Conservation (phyloP, 1,140 invertebrate species). For the Hormaphis cornu region DNA sequence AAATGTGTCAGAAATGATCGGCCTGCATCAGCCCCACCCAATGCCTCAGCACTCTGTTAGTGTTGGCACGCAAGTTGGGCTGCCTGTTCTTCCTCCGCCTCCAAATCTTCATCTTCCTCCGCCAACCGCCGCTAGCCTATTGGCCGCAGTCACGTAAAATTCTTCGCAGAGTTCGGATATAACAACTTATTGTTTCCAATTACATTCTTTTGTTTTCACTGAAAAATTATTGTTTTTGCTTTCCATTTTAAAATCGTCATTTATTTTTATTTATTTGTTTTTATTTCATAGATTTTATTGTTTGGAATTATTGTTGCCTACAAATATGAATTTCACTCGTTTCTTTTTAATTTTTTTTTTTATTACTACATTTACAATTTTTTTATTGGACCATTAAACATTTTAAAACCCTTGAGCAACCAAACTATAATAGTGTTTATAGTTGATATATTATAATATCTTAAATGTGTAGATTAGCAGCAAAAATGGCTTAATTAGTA, state of each 20-base stretch:
- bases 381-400: neutral
- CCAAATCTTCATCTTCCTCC: slow-evolving; percentile 38
- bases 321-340: slow-evolving; percentile 2
- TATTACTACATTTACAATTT: slow-evolving; percentile 31
- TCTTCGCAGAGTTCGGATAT: slow-evolving; percentile 20
- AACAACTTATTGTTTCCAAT: slow-evolving; percentile 8
- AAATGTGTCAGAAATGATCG: slow-evolving; percentile 47
- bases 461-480: neutral
- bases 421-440: too few relatives aligned
- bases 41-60: slow-evolving; percentile 37
- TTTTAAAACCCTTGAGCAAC: slow-evolving; percentile 15
- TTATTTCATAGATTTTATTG: slow-evolving; percentile 13
- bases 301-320: neutral
- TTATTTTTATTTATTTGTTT: slow-evolving; percentile 24
- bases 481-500: neutral
- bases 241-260: neutral
- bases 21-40: slow-evolving; percentile 34
- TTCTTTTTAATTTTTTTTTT: slow-evolving; percentile 22
- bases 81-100: slow-evolving; percentile 38
- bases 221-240: slow-evolving; percentile 9
- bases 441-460: too few relatives aligned
- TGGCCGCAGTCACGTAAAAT: slow-evolving; percentile 39
- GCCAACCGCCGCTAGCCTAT: slow-evolving; percentile 36
- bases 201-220: slow-evolving; percentile 20
- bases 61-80: slow-evolving; percentile 39